These are phyloP conservation scores for Phasianus colchicus DNA, from an alignment of 2,113 vertebrate species.

Conservation along the genomic window DNA sequence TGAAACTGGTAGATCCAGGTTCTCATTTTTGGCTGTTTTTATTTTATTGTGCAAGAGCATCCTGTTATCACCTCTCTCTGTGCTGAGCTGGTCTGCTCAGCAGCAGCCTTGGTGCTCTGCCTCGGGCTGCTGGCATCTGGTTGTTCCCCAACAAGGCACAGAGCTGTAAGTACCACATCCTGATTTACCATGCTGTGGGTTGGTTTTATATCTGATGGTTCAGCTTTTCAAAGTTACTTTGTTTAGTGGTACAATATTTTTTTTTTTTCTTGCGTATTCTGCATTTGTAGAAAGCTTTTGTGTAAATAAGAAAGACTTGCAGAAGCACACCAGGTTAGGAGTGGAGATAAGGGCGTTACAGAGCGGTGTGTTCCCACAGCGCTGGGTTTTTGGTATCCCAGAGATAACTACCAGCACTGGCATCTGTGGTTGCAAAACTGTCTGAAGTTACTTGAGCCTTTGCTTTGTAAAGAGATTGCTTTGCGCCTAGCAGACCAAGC, in stretches of 20 bases:
- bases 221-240: background rate
- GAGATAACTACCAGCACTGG: background rate
- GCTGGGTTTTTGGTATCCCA: background rate
- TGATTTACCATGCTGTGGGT: fast-evolving
- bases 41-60: background rate
- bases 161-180: background rate
- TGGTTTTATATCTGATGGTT: background rate
- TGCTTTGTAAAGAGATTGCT: background rate
- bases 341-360: background rate
- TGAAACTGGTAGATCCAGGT: fast-evolving
- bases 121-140: fast-evolving
- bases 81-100: background rate
- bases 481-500: too few relatives aligned
- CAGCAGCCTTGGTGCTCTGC: background rate
- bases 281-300: background rate
- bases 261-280: fast-evolving
- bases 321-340: background rate
- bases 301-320: background rate
- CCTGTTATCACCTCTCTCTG: fast-evolving
- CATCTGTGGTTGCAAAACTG: background rate
- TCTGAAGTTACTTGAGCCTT: background rate
- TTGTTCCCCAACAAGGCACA: background rate
- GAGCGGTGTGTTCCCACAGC: too few relatives aligned
- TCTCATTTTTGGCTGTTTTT: fast-evolving
- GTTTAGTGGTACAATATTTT: background rate